Evolutionary conservation across 2,113 vertebrate genomes (phyloP), one percentile per base, ranked within the genome.

Genomic region (Phalacrocorax aristotelis): DNA sequence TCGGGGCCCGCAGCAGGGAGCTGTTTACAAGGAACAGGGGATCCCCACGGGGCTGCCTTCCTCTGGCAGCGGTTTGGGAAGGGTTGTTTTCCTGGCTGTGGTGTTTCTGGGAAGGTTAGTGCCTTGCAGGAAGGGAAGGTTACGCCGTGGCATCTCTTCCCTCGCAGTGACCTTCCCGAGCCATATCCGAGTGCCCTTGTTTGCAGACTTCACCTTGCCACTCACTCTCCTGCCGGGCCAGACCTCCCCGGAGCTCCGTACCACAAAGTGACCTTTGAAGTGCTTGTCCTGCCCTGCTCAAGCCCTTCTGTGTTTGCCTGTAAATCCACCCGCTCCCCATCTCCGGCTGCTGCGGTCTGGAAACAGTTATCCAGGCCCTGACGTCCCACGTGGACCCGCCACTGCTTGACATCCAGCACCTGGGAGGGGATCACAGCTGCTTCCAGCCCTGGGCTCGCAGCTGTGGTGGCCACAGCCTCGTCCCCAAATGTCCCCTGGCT

Each of bases 211-310:
- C 40, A 11, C 62, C 57, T 66, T 11, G 21, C 68, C 32, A 0
- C 9, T 34, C 4, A 2, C 16, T 23, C 29, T 90, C 52, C 58
- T 20, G 22, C 72, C 4, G 1, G 30, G 46, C 44, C 32, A 9
- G 9, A 1, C 38, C 51, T 74, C 92, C 79, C 65, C 21, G 74
- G 62, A 83, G 78, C 91, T 86, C 57, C 6, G 11, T 30, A 78
- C 93, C 90, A 72, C 48, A 2, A 97, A 96, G 97, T 98, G 97
- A 42, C 96, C 97, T 97, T 97, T 40, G 65, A 62, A 70, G 89
- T 4, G 2, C 20, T 54, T 5, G 0, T 26, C 78, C 68, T 25
- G 49, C 66, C 55, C 54, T 1, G 18, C n/a, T 7, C 72, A 1
- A 68, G 17, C 57, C 49, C 29, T 1, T 6, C 9, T 5, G 38